phyloP scores from a whole-genome alignment of 2,797 vertebrate species.

The Sebastes oblongus region DNA sequence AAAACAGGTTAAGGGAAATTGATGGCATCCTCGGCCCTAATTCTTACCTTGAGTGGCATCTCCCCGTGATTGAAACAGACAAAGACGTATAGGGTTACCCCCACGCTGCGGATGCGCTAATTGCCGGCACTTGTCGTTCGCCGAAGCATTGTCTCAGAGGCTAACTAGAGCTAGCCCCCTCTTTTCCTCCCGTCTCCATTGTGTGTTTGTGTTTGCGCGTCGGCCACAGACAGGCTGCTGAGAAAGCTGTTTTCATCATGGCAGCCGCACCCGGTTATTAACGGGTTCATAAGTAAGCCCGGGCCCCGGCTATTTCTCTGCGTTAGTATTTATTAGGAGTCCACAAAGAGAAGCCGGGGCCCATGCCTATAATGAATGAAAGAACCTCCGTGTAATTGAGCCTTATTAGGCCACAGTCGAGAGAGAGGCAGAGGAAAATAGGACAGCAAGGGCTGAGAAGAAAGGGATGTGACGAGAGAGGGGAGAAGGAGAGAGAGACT shows the following conservation, averaged over 20 bases:
- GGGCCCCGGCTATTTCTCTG: slow-evolving; percentile 88
- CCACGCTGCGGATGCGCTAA: slow-evolving; percentile 88
- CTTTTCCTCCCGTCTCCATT: slow-evolving; percentile 72
- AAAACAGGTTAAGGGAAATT: slow-evolving; percentile 93
- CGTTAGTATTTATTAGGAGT: slow-evolving; percentile 91
- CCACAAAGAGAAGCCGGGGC: slow-evolving; percentile 87
- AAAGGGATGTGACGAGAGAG: slow-evolving; percentile 66
- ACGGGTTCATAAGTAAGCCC: slow-evolving; percentile 93
- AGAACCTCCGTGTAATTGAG: slow-evolving; percentile 89
- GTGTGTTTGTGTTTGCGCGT: slow-evolving; percentile 85
- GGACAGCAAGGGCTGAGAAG: slow-evolving; percentile 66
- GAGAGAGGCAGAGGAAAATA: slow-evolving; percentile 60
- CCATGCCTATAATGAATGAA: slow-evolving; percentile 89
- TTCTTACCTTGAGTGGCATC: slow-evolving; percentile 86
- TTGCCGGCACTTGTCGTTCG: slow-evolving; percentile 92
- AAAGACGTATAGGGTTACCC: slow-evolving; percentile 94
- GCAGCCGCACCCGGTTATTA: slow-evolving; percentile 88
- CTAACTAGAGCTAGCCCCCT: slow-evolving; percentile 85
- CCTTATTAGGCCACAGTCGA: slow-evolving; percentile 87
- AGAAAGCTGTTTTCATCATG: slow-evolving; percentile 86
- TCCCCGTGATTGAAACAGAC: slow-evolving; percentile 92
- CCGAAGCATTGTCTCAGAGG: slow-evolving; percentile 90
- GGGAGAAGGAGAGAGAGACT: slow-evolving; percentile 50
- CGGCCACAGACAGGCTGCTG: slow-evolving; percentile 86
- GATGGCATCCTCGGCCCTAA: slow-evolving; percentile 92